A percentile compares a stretch with the other conserved stretches of the same genome.
These are phyloP conservation scores for Amorpha juglandis DNA, from an alignment of 2,888 invertebrate genomes.

Conservation along the genomic window DNA sequence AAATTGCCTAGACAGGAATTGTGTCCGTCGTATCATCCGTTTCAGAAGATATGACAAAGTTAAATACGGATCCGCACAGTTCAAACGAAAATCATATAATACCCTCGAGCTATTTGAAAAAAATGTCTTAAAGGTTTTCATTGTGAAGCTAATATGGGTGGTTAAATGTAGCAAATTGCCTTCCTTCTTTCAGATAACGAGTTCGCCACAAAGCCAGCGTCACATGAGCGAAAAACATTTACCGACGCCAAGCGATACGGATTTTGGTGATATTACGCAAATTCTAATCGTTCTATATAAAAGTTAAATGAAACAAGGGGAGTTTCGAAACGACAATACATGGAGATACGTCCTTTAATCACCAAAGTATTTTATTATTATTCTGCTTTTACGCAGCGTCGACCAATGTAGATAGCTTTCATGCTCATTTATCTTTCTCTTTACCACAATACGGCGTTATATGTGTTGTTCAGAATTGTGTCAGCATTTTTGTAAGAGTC, in stretches of 20 bases:
- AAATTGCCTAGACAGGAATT: background rate
- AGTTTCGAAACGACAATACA: background rate
- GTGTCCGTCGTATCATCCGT: background rate
- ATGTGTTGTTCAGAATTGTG: background rate
- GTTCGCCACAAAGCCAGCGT: conserved; percentile 43
- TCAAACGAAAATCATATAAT: conserved; percentile 15
- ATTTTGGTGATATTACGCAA: conserved; percentile 32
- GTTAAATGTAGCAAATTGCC: conserved; percentile 64
- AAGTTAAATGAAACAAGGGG: conserved; percentile 29
- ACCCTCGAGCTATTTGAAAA: conserved; percentile 7
- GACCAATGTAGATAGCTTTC: background rate
- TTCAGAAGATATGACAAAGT: background rate
- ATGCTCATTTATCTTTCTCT: background rate
- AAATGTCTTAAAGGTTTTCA: conserved; percentile 24
- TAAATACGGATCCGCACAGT: conserved; percentile 4
- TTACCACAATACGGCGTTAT: background rate
- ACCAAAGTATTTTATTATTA: background rate
- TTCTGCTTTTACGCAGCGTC: background rate
- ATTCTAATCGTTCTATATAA: conserved; percentile 32
- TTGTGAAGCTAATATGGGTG: conserved; percentile 47
- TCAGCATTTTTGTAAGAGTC: background rate
- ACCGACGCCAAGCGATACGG: conserved; percentile 40
- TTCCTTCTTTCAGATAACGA: conserved; percentile 50
- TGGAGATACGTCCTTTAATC: conserved; percentile 20
- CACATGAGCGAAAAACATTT: conserved; percentile 42